Percentiles rank a stretch among this genome's conserved stretches.
phyloP scores from a whole-genome alignment of 1,140 invertebrate species.

The Sitobion miscanthi region DNA sequence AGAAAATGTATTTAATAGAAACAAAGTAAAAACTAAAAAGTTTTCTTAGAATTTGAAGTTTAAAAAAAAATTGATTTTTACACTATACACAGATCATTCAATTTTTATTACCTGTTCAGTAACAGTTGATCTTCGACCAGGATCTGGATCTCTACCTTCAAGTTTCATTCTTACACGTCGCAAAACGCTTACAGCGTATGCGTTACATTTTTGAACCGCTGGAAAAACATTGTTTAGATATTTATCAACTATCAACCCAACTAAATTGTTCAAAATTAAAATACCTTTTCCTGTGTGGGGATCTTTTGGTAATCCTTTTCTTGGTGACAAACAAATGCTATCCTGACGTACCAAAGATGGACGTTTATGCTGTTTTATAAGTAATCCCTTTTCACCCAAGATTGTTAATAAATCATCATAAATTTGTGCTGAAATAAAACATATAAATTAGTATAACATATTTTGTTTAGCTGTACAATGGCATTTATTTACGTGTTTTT shows the following conservation, averaged over 20 bases:
- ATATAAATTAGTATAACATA: constrained; percentile 58
- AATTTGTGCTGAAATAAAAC: constrained; percentile 58
- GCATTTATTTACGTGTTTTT: constrained; percentile 37
- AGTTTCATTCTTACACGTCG: constrained; percentile 89
- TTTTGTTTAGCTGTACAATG: background rate
- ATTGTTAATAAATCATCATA: constrained; percentile 60
- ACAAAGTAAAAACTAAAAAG: background rate
- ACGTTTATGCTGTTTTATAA: constrained; percentile 57
- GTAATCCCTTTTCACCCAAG: constrained; percentile 54
- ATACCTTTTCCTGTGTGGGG: constrained; percentile 59
- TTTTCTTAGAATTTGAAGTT: background rate
- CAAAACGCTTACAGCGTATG: constrained; percentile 92
- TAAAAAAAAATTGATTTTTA: background rate
- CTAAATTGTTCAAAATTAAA: background rate
- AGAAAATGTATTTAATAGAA: too few relatives aligned
- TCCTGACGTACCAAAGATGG: constrained; percentile 62
- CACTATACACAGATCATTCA: background rate
- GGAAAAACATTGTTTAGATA: background rate
- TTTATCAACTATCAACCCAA: background rate
- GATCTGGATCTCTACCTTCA: constrained; percentile 86
- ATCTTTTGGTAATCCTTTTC: constrained; percentile 59
- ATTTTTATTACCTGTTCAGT: constrained; percentile 73
- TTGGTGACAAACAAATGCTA: constrained; percentile 60
- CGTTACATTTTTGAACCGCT: constrained; percentile 81
- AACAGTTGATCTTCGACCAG: constrained; percentile 72